A percentile compares a stretch with the other conserved stretches of the same genome.
Evolutionary conservation across 2,797 vertebrate species (phyloP).

Genomic region (Petrocephalus sullivani): DNA sequence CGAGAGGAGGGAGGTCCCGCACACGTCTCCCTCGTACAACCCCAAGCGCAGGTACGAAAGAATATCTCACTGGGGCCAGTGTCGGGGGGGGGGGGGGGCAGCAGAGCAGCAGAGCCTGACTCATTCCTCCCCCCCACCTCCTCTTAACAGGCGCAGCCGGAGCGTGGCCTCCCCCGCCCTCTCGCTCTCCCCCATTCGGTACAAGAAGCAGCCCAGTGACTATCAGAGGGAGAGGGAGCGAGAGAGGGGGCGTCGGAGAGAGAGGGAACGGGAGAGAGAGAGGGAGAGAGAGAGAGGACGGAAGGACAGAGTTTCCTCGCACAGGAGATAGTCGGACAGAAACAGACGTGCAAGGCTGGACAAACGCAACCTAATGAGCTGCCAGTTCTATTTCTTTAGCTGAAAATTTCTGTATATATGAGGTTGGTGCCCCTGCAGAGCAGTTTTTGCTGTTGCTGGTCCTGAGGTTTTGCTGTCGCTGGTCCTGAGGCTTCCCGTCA

Average conservation of each 20-base stretch:
- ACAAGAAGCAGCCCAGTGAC: not conserved
- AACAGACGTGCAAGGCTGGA: too few relatives aligned
- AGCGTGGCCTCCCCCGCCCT: slow-evolving; percentile 42
- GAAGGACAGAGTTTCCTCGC: slow-evolving; percentile 22
- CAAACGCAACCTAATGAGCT: slow-evolving; percentile 11
- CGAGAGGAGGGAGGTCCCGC: slow-evolving; percentile 29
- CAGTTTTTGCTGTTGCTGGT: not conserved
- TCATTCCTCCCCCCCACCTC: slow-evolving; percentile 25
- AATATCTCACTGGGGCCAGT: not conserved
- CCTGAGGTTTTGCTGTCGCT: not conserved
- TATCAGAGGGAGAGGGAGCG: slow-evolving; percentile 8
- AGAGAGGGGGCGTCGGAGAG: slow-evolving; percentile 16
- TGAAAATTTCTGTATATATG: not conserved
- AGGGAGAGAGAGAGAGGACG: slow-evolving; percentile 11
- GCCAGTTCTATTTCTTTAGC: not conserved
- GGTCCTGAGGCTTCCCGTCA: not conserved
- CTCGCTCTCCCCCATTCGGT: slow-evolving; percentile 57
- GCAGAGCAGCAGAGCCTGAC: not conserved
- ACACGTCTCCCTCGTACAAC: slow-evolving; percentile 16
- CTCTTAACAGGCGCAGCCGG: slow-evolving; percentile 39
- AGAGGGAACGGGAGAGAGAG: slow-evolving; percentile 19
- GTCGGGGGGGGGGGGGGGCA: not conserved
- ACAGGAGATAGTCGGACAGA: slow-evolving; percentile 27
- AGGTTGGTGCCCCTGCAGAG: not conserved
- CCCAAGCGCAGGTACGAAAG: slow-evolving; percentile 37